Percentiles rank a stretch among this genome's conserved stretches.
Evolutionary conservation across 2,797 vertebrate species (phyloP).

Genomic region (Melanotaenia maccullochi): DNA sequence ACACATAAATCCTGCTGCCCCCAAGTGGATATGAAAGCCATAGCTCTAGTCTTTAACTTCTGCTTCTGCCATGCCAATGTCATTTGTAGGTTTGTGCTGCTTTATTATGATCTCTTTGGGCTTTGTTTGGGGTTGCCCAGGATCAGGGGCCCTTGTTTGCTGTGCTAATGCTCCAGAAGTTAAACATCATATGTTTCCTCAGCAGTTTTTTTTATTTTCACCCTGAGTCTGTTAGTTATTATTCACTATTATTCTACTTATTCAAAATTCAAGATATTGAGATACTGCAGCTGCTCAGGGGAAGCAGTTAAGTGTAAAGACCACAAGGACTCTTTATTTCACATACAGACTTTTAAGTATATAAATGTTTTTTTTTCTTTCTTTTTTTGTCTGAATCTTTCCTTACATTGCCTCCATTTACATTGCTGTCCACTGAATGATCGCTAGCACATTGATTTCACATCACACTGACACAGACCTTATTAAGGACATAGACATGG

Average conservation of each 20-base stretch:
- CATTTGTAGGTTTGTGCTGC: neutral
- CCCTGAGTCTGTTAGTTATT: neutral
- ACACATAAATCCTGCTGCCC: constrained; percentile 68
- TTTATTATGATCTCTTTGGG: constrained; percentile 1
- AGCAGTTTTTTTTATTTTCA: neutral
- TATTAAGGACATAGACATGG: constrained; percentile 47
- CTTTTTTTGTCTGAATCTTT: constrained; percentile 49
- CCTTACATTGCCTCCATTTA: constrained; percentile 67
- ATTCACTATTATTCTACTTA: too few relatives aligned
- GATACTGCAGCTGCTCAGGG: constrained; percentile 5
- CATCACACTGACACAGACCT: constrained; percentile 67
- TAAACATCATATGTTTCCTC: constrained; percentile 4
- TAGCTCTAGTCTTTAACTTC: constrained; percentile 12
- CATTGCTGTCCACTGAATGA: constrained; percentile 71
- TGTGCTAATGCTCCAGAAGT: neutral
- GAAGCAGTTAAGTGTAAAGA: constrained; percentile 46
- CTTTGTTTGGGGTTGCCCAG: neutral
- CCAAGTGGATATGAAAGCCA: constrained; percentile 73
- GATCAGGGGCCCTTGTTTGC: constrained; percentile 3
- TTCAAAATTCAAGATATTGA: neutral
- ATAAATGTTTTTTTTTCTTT: constrained; percentile 9
- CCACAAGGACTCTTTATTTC: constrained; percentile 69
- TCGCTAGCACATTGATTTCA: constrained; percentile 70
- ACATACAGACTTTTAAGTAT: constrained; percentile 70
- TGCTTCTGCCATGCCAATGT: neutral